Evolutionary conservation across 37 sponge, comb jelly and placozoan genomes (phyloP).

Genomic region (Hormiphora californensis): DNA sequence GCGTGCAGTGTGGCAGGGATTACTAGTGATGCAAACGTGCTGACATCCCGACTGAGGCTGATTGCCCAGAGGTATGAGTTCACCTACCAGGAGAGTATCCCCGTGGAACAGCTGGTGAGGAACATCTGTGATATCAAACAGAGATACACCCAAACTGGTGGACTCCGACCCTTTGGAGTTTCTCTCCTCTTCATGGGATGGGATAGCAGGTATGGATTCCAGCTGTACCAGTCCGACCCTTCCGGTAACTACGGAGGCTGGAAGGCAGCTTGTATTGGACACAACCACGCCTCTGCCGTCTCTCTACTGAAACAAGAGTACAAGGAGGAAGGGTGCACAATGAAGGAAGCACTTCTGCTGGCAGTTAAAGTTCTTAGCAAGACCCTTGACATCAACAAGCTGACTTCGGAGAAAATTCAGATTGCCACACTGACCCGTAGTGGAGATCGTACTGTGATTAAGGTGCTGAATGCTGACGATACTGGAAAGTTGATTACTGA

Average conservation of each 20-base stretch:
- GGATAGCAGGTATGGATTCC: slow-evolving; percentile 90
- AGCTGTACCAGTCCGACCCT: slow-evolving; percentile 96
- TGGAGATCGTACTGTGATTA: slow-evolving; percentile 65
- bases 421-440: slow-evolving; percentile 80
- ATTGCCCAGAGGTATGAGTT: slow-evolving; percentile 78
- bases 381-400: slow-evolving; percentile 87
- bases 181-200: slow-evolving; percentile 98
- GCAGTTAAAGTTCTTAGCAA: slow-evolving; percentile 91
- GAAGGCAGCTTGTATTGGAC: slow-evolving; percentile 98
- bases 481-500: slow-evolving; percentile 39
- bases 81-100: slow-evolving; percentile 85
- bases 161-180: slow-evolving; percentile 91
- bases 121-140: slow-evolving; percentile 89
- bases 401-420: slow-evolving; percentile 84
- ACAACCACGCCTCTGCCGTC: slow-evolving; percentile 87
- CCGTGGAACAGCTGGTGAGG: slow-evolving; percentile 93
- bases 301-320: slow-evolving; percentile 97
- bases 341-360: slow-evolving; percentile 82
- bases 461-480: slow-evolving; percentile 62
- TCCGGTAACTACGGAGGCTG: slow-evolving; percentile 99
- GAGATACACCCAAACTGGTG: slow-evolving; percentile 93
- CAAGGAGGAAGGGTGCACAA: slow-evolving; percentile 67
- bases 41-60: slow-evolving; percentile 72
- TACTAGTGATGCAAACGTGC: slow-evolving; percentile 94
- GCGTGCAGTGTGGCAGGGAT: slow-evolving; percentile 99